Percentiles rank a stretch among this genome's conserved stretches.
phyloP scores from a whole-genome alignment of 2,797 vertebrate species.

The Micromesistius poutassou region DNA sequence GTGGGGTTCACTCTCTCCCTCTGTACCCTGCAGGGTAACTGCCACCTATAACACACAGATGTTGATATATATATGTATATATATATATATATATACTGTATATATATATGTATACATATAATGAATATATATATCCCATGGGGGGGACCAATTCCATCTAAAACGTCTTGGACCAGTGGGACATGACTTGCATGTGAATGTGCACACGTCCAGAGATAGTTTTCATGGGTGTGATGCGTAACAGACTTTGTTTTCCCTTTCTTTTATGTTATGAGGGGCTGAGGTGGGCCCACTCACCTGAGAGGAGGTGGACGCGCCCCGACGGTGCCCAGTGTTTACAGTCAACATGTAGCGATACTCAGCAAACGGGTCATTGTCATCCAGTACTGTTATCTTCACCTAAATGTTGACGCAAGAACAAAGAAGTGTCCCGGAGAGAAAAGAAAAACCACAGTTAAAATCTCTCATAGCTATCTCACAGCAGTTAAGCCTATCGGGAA shows the following conservation, averaged over 20 bases:
- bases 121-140: background rate
- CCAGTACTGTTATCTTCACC: constrained; percentile 88
- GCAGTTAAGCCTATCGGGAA: background rate
- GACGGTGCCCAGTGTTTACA: constrained; percentile 85
- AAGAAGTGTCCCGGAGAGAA: background rate
- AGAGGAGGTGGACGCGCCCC: constrained; percentile 86
- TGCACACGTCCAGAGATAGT: background rate
- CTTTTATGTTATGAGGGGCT: background rate
- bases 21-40: constrained; percentile 80
- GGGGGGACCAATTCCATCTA: background rate
- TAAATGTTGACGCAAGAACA: constrained; percentile 44
- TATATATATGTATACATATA: background rate
- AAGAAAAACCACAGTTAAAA: background rate
- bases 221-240: background rate
- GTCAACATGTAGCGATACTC: constrained; percentile 88
- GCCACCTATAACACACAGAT: constrained; percentile 77
- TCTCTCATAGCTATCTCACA: background rate
- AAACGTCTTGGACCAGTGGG: background rate
- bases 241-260: background rate
- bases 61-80: background rate
- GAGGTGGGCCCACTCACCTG: constrained; percentile 73
- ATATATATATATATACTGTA: background rate
- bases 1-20: constrained; percentile 92
- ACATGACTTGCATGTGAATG: background rate
- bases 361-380: constrained; percentile 90